Base-by-base conservation (phyloP, 1,140 invertebrate genomes). In the Goniozus legneri region DNA sequence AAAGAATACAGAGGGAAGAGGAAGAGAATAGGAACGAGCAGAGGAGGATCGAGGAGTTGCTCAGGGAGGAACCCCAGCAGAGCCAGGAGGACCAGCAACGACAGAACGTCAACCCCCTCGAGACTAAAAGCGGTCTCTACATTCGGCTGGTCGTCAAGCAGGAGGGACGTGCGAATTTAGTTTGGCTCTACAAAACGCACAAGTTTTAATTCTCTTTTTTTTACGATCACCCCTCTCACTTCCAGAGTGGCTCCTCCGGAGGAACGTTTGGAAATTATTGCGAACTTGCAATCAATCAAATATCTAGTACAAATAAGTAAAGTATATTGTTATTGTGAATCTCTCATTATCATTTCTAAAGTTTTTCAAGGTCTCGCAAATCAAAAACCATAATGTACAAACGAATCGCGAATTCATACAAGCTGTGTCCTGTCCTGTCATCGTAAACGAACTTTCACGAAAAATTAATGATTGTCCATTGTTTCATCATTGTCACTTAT, bases 151-250 rank as follows among this genome's bases (percentile, higher is more conserved):
- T 75, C 20, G 59, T 76, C 22, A 67, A 62, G 21, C 69, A 69
- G 22, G 68, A 71, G 21, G 71, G 70, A 44, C 60, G 57, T 12
- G 33, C 64, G 6, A 66, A 74, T 38, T 50, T 74, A 34, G 71
- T 74, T 40, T 69, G 71, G 67, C 50, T 75, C 35, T 72, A 69
- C 44, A 76, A 75, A 59, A 75, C 72, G 48, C 73, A 76, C 59
- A 75, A 67, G 44, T 76, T 76, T 55, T 76, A 62, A 62, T 48
- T 62, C 60, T 50, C 24, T 48, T 49, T 34, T 31, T n/a, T n/a
- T n/a, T n/a, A n/a, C n/a, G n/a, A n/a, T n/a, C n/a, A n/a, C n/a
- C n/a, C n/a, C n/a, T n/a, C n/a, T n/a, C n/a, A n/a, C n/a, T n/a
- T n/a, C n/a, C n/a, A n/a, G n/a, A n/a, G n/a, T n/a, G n/a, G n/a